Percentiles rank a stretch among this genome's conserved stretches.
phyloP scores from a whole-genome alignment of 2,888 invertebrate species.

The Deilephila elpenor region DNA sequence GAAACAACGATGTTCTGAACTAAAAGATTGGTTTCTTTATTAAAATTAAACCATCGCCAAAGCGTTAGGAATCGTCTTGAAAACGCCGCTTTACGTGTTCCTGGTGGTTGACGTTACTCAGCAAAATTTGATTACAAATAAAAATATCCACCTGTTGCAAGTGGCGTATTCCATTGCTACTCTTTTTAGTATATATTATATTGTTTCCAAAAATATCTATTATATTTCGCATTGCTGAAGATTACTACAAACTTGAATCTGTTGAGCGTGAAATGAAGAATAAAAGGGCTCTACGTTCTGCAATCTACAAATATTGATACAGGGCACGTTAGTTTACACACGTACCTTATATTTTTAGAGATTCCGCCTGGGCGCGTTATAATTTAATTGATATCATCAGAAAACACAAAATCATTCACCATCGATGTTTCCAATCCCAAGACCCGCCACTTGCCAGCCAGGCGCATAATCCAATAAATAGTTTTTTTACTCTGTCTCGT shows the following conservation, averaged over 20 bases:
- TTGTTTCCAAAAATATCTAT: too few relatives aligned
- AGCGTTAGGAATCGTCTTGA: neutral
- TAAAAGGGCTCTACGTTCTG: too few relatives aligned
- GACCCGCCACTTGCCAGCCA: too few relatives aligned
- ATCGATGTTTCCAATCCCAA: neutral
- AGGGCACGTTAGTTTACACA: neutral
- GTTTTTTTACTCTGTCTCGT: neutral
- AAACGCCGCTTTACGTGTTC: neutral
- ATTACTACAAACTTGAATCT: too few relatives aligned
- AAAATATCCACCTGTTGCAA: neutral
- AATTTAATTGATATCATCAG: conserved; percentile 4
- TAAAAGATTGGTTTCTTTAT: too few relatives aligned
- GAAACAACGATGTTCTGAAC: too few relatives aligned
- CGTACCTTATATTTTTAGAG: neutral
- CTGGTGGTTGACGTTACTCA: neutral
- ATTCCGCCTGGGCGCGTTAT: neutral
- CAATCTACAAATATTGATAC: neutral
- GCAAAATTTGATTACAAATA: neutral
- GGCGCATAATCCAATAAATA: conserved; percentile 1
- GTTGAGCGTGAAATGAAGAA: too few relatives aligned
- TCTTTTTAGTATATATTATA: too few relatives aligned
- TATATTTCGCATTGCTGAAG: too few relatives aligned
- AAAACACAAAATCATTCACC: neutral
- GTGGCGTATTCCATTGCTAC: neutral
- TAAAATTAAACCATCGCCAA: too few relatives aligned